These are phyloP conservation scores for Eciton burchellii DNA, from an alignment of 1,140 invertebrate species.

Conservation along the genomic window DNA sequence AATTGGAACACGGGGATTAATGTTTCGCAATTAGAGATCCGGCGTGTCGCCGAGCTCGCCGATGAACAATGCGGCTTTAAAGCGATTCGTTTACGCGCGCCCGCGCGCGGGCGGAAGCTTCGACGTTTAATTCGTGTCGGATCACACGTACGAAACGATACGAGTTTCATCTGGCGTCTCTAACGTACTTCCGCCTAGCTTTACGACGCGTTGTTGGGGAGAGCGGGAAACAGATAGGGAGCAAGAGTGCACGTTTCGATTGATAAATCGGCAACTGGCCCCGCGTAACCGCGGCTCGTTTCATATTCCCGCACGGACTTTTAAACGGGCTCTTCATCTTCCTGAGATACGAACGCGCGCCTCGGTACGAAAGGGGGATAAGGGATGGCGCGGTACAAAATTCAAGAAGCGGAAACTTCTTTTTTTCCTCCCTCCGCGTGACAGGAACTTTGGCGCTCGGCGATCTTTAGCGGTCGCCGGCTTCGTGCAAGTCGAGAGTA, in stretches of 20 bases:
- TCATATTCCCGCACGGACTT: constrained; percentile 56
- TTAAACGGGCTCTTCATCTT: constrained; percentile 57
- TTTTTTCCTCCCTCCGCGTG: background rate
- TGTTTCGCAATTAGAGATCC: constrained; percentile 70
- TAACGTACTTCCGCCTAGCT: background rate
- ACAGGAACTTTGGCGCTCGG: constrained; percentile 11
- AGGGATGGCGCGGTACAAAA: constrained; percentile 66
- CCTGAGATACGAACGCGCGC: constrained; percentile 34
- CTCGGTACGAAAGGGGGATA: constrained; percentile 64
- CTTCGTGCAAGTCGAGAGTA: constrained; percentile 26
- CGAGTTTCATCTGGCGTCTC: background rate
- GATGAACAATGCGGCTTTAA: constrained; percentile 34
- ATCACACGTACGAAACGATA: constrained; percentile 1
- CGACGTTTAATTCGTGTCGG: constrained; percentile 10
- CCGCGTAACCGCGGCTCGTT: constrained; percentile 44
- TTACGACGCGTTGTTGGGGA: too few species aligned
- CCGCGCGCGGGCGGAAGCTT: background rate
- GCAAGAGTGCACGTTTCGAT: background rate
- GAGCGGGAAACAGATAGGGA: too few species aligned
- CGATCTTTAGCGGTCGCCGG: constrained; percentile 50
- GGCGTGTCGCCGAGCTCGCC: constrained; percentile 19
- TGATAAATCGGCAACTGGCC: constrained; percentile 44
- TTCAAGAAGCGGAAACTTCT: constrained; percentile 53
- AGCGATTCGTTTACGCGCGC: background rate
- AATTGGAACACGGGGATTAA: constrained; percentile 69